Evolutionary conservation across 2,113 vertebrate species (phyloP).

Genomic region (Pseudorectes ferrugineus): DNA sequence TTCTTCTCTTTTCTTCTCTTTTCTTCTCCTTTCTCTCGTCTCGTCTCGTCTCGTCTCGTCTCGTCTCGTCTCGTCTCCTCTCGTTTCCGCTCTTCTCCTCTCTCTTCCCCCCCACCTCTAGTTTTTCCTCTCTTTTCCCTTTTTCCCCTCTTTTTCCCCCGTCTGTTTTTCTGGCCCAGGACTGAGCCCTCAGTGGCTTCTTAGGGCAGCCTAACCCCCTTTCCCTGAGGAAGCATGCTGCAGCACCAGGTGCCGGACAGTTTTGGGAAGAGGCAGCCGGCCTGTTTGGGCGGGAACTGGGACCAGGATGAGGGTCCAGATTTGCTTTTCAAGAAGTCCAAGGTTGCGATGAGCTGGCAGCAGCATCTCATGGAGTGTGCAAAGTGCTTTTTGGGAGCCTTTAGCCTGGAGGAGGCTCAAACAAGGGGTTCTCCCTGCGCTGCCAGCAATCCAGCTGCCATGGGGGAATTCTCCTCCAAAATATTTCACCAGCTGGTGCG

Average conservation of each 20-base stretch:
- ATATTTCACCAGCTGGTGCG: not conserved
- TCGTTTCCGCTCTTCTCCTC: not conserved
- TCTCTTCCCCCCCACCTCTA: not conserved
- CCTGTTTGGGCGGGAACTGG: not conserved
- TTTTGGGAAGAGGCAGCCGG: not conserved
- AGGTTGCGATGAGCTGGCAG: not conserved
- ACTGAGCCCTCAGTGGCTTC: not conserved
- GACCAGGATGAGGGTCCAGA: not conserved
- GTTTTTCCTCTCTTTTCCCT: not conserved
- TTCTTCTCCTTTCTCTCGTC: not conserved
- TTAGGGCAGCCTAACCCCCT: not conserved
- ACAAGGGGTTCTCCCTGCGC: not conserved
- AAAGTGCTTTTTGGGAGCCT: not conserved
- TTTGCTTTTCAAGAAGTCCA: not conserved
- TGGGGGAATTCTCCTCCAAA: not conserved
- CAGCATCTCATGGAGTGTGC: not conserved
- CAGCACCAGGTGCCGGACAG: not conserved
- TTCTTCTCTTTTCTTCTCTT: not conserved
- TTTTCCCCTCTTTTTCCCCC: accelerated
- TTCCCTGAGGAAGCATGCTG: not conserved
- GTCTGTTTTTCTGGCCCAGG: not conserved
- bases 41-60: not conserved
- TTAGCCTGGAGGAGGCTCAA: not conserved
- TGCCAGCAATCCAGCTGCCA: not conserved
- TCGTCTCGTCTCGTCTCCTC: not conserved